Evolutionary conservation across 2,797 vertebrate species (phyloP).

Genomic region (Crenuchus spilurus): DNA sequence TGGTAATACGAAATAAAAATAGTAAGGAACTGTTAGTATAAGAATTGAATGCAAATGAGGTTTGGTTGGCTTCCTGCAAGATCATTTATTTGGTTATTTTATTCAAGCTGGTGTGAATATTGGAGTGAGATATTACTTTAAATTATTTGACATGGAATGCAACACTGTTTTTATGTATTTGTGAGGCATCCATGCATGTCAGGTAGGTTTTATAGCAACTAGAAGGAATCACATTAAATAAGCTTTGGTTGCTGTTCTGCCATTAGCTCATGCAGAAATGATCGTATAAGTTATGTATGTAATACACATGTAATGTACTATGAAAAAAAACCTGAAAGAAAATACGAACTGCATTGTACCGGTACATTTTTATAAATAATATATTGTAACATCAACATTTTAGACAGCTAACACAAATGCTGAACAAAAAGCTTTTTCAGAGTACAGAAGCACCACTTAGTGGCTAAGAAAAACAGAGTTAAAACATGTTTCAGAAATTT

Average conservation of each 20-base stretch:
- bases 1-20: not conserved
- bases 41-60: slow-evolving; percentile 1
- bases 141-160: no score
- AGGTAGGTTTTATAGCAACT: no score
- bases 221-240: no score
- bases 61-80: not conserved
- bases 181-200: no score
- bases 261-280: not conserved
- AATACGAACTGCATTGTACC: not conserved
- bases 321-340: not conserved
- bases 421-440: not conserved
- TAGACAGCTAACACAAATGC: not conserved
- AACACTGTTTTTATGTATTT: no score
- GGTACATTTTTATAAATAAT: not conserved
- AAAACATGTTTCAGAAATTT: no score
- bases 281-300: not conserved
- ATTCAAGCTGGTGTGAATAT: no score
- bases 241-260: not conserved
- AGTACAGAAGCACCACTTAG: not conserved
- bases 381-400: not conserved
- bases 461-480: no score
- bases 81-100: no score
- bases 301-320: not conserved
- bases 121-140: not conserved
- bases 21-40: not conserved